Percentiles rank a stretch among this genome's conserved stretches.
These are phyloP conservation scores for Sphenodon punctatus DNA, from an alignment of 2,797 vertebrate genomes.

Conservation along the genomic window DNA sequence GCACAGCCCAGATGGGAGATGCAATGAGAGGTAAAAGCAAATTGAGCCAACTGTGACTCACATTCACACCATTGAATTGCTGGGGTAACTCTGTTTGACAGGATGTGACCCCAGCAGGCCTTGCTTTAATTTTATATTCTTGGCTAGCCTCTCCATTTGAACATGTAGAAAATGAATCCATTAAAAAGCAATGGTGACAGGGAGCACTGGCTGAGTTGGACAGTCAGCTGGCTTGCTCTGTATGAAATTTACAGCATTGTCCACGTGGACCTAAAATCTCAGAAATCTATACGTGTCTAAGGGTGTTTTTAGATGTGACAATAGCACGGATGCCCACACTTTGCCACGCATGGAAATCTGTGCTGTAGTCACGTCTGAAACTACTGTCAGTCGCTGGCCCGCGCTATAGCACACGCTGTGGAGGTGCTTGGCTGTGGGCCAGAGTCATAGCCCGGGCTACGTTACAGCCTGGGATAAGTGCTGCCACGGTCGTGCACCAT, in stretches of 20 bases:
- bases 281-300: no score
- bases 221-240: not conserved
- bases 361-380: no score
- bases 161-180: not conserved
- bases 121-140: not conserved
- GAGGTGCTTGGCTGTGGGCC: no score
- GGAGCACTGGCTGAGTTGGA: not conserved
- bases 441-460: no score
- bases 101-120: not conserved
- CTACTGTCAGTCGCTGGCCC: no score
- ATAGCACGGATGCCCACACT: no score
- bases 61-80: not conserved
- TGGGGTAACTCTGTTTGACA: not conserved
- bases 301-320: no score
- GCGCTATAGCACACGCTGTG: no score
- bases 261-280: not conserved
- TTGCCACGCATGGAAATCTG: no score
- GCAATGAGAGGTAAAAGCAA: not conserved
- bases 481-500: no score
- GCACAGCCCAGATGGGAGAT: not conserved
- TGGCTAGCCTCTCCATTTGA: not conserved
- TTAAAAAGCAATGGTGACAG: not conserved
- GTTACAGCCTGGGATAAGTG: no score
- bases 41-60: not conserved
- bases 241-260: not conserved